Percentiles rank a stretch among this genome's conserved stretches.
Evolutionary conservation across 2,797 vertebrate genomes (phyloP).

Genomic region (Betta splendens): DNA sequence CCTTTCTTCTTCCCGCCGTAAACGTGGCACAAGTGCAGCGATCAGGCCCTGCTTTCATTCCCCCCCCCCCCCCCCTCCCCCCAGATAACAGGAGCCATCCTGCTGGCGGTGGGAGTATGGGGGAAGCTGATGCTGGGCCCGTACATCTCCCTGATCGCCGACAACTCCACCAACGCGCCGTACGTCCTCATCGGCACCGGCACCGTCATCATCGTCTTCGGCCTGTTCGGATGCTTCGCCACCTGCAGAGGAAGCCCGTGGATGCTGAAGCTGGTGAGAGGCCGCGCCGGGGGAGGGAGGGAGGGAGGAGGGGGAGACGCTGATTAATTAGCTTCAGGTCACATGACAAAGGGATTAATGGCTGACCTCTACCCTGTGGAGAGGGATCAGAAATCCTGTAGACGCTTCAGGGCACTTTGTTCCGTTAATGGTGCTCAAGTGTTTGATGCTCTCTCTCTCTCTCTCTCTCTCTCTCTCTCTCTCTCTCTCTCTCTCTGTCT

Average conservation of each 20-base stretch:
- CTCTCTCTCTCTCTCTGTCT: constrained; percentile 90
- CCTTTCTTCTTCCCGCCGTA: constrained; percentile 61
- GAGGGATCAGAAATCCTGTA: constrained; percentile 46
- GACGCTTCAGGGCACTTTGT: constrained; percentile 32
- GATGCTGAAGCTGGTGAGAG: constrained; percentile 98
- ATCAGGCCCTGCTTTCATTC: constrained; percentile 53
- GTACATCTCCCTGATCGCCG: constrained; percentile 96
- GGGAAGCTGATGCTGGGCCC: constrained; percentile 97
- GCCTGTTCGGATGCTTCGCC: constrained; percentile 97
- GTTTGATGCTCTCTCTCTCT: constrained; percentile 14
- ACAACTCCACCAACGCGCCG: constrained; percentile 98
- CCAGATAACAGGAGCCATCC: constrained; percentile 97
- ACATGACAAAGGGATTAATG: constrained; percentile 53
- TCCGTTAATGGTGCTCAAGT: constrained; percentile 44
- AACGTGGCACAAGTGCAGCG: constrained; percentile 40
- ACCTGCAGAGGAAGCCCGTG: constrained; percentile 98
- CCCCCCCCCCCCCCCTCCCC: constrained; percentile 29
- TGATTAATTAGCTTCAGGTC: constrained; percentile 59
- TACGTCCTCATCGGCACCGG: constrained; percentile 98
- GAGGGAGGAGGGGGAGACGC: constrained; percentile 6
- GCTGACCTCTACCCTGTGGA: constrained; percentile 50
- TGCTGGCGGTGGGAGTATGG: constrained; percentile 96
- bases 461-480: constrained; percentile 93
- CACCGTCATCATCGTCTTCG: constrained; percentile 96
- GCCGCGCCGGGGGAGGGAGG: background rate